Conservation (phyloP, 2,113 vertebrate species). For the Megaceryle maxima region DNA sequence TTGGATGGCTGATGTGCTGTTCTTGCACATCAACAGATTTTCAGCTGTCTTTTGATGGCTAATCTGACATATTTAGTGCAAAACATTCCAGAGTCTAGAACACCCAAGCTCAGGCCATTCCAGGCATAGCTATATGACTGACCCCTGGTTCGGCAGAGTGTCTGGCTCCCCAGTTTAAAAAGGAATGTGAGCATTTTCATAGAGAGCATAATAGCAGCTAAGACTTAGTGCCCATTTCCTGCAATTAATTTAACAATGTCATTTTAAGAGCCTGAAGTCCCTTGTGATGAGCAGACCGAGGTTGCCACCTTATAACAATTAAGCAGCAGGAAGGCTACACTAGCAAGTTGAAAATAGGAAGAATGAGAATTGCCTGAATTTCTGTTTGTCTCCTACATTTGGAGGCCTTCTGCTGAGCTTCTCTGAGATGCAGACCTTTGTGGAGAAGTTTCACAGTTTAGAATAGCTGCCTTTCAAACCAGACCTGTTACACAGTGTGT, state of each 20-base stretch:
- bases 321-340: neutral
- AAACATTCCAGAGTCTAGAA: neutral
- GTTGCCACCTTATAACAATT: neutral
- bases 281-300: neutral
- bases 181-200: neutral
- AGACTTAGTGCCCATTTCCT: neutral
- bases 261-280: neutral
- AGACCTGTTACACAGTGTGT: accelerated
- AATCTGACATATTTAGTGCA: neutral
- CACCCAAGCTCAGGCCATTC: neutral
- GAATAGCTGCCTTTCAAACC: neutral
- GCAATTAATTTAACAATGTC: neutral
- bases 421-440: neutral
- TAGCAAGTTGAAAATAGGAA: neutral
- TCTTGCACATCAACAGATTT: neutral
- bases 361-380: neutral
- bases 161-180: neutral
- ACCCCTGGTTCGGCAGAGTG: neutral
- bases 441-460: neutral
- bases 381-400: neutral
- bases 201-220: neutral
- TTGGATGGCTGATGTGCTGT: neutral
- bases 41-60: neutral
- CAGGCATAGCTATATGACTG: neutral
- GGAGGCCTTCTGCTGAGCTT: neutral